Conservation (phyloP, 1,140 invertebrate species). For the Listronotus oregonensis region DNA sequence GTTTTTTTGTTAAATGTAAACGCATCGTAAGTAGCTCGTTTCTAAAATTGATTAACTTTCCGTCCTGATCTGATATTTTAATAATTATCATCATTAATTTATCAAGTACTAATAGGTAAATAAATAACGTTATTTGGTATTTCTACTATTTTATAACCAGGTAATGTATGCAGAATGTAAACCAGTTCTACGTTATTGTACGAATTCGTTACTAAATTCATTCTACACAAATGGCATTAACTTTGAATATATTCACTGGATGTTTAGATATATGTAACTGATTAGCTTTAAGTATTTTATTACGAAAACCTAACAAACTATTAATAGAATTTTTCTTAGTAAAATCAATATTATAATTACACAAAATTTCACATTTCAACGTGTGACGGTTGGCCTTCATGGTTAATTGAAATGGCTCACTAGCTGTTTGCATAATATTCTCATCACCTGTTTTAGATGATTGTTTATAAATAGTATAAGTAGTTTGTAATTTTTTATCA, state of each 20-base stretch:
- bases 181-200: not conserved
- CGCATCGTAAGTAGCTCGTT: conserved; percentile 34
- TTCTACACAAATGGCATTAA: conserved; percentile 32
- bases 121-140: not conserved
- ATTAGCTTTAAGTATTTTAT: not conserved
- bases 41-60: conserved; percentile 30
- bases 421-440: not conserved
- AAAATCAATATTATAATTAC: conserved; percentile 3
- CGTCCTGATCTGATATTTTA: conserved; percentile 25
- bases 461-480: too few relatives aligned
- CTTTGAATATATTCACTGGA: conserved; percentile 40
- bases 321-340: not conserved
- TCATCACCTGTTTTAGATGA: not conserved
- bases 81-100: conserved; percentile 35
- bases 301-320: not conserved
- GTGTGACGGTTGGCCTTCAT: not conserved
- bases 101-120: conserved; percentile 7
- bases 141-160: not conserved
- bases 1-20: conserved; percentile 29
- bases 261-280: conserved; percentile 23
- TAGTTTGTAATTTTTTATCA: too few relatives aligned
- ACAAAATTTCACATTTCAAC: not conserved
- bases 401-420: not conserved
- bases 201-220: too few relatives aligned
- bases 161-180: not conserved